These are phyloP conservation scores for silkworm (Bombyx mori) DNA, from an alignment of 1,140 invertebrate genomes.

Conservation along the genomic window ASM3026992v2 NC_085111.1:10679501-10680000, in stretches of 20 bases:
- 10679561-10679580: too few relatives aligned
- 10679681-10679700: too few relatives aligned
- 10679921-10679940: slow-evolving; percentile 34
- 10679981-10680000: too few relatives aligned
- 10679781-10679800: slow-evolving; percentile 71
- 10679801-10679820: slow-evolving; percentile 66
- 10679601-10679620: too few relatives aligned
- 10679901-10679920: slow-evolving; percentile 64
- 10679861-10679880: slow-evolving; percentile 58
- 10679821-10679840: slow-evolving; percentile 56
- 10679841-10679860: slow-evolving; percentile 64
- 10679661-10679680: too few relatives aligned
- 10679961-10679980: background rate
- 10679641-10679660: too few relatives aligned
- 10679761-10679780: slow-evolving; percentile 34
- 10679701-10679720: too few relatives aligned
- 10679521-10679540: too few relatives aligned
- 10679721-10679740: slow-evolving; percentile 41
- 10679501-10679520: too few relatives aligned
- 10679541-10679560: too few relatives aligned
- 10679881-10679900: slow-evolving; percentile 60
- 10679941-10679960: slow-evolving; percentile 2
- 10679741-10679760: slow-evolving; percentile 40
- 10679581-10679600: too few relatives aligned
- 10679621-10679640: too few relatives aligned